Percentiles rank a stretch among this genome's conserved stretches.
phyloP scores from a whole-genome alignment of 2,888 invertebrate genomes.

The Endomychus coccineus region DNA sequence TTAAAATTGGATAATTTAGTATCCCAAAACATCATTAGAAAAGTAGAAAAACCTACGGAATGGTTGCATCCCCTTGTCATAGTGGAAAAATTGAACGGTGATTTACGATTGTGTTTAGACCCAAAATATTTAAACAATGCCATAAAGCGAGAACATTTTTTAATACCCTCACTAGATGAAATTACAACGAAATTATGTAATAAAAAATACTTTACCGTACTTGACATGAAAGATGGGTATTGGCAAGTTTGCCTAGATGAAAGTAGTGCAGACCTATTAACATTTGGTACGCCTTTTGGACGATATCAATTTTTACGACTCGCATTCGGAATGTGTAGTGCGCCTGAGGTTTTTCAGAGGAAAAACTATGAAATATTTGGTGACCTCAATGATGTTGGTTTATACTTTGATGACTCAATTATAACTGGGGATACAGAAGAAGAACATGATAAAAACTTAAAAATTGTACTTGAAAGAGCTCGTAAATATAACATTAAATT shows the following conservation, averaged over 20 bases:
- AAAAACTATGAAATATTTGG: no score
- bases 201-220: conserved; percentile 19
- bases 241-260: no score
- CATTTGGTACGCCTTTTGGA: conserved; percentile 21
- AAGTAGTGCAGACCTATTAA: conserved; percentile 11
- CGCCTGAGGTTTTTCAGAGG: no score
- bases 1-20: no score
- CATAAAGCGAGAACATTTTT: conserved; percentile 16
- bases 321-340: no score
- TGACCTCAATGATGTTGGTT: no score
- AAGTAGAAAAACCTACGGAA: conserved; percentile 12
- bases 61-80: conserved; percentile 20
- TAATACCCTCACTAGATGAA: conserved; percentile 18
- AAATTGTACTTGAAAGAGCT: conserved; percentile 15
- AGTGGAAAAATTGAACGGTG: conserved; percentile 19
- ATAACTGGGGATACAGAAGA: conserved; percentile 13
- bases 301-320: conserved; percentile 18
- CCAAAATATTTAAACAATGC: conserved; percentile 17
- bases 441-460: conserved; percentile 18
- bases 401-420: conserved; percentile 21
- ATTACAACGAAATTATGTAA: conserved; percentile 16
- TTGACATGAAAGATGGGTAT: conserved; percentile 21
- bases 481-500: conserved; percentile 20
- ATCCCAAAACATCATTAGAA: no score
- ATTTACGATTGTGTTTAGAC: conserved; percentile 19